Evolutionary conservation across 2,888 invertebrate species (phyloP).

Genomic region (Tetragonisca angustula): DNA sequence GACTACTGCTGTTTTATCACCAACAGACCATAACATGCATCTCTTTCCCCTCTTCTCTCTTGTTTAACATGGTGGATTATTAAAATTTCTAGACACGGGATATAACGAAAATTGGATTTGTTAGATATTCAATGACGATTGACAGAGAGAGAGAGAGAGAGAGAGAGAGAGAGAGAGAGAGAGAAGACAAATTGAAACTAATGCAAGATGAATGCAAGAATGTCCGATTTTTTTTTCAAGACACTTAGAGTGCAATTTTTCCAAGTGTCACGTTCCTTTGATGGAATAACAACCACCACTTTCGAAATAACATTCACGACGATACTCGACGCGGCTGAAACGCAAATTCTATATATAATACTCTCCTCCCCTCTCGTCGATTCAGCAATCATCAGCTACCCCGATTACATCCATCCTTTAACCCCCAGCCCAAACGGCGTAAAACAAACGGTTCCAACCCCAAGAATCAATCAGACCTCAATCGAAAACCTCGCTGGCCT

Average conservation of each 20-base stretch:
- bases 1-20: background rate
- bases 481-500: background rate
- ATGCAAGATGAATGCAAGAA: no score
- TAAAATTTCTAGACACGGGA: no score
- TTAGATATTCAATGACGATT: no score
- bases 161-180: no score
- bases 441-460: background rate
- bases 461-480: background rate
- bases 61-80: no score
- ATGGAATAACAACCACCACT: background rate
- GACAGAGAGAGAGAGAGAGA: no score
- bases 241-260: no score
- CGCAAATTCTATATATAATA: background rate
- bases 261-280: no score
- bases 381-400: background rate
- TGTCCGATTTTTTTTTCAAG: no score
- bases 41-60: no score
- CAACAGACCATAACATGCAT: background rate
- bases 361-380: background rate
- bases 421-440: background rate
- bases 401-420: background rate
- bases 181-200: no score
- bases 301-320: background rate
- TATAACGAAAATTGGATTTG: no score
- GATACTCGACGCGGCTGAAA: background rate